Evolutionary conservation across 1,140 invertebrate species (phyloP).

Genomic region (Drosophila lowei): DNA sequence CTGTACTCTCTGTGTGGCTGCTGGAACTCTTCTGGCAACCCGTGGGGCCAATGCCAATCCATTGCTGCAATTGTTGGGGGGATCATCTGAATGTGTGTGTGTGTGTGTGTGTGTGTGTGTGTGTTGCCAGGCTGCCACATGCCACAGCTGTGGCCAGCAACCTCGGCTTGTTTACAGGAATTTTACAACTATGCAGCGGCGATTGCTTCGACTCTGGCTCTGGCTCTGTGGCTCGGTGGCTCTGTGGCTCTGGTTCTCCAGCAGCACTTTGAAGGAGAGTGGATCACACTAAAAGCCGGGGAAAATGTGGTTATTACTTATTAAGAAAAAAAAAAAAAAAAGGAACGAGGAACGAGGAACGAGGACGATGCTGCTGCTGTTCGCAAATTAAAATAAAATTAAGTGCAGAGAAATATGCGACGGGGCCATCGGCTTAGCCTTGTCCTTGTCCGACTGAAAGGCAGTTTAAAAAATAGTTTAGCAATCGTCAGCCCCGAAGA

Average conservation of each 20-base stretch:
- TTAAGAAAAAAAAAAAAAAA: slow-evolving; percentile 36
- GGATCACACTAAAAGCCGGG: slow-evolving; percentile 9
- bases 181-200: slow-evolving; percentile 68
- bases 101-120: slow-evolving; percentile 33
- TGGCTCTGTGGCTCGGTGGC: slow-evolving; percentile 25
- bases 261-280: slow-evolving; percentile 7
- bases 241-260: not conserved
- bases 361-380: not conserved
- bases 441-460: slow-evolving; percentile 44
- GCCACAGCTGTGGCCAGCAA: slow-evolving; percentile 68
- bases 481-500: slow-evolving; percentile 41
- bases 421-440: slow-evolving; percentile 24
- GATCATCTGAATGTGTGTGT: slow-evolving; percentile 44
- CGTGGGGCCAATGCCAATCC: slow-evolving; percentile 39
- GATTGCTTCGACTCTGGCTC: slow-evolving; percentile 27
- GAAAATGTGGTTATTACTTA: slow-evolving; percentile 53
- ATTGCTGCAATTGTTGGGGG: slow-evolving; percentile 63
- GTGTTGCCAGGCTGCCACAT: slow-evolving; percentile 49
- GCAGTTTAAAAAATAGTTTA: slow-evolving; percentile 57
- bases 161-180: slow-evolving; percentile 65
- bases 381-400: slow-evolving; percentile 64
- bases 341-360: not conserved
- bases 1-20: too few relatives aligned
- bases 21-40: slow-evolving; percentile 35
- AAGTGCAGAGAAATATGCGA: slow-evolving; percentile 39